phyloP scores from a whole-genome alignment of 2,113 vertebrate species.

The Microtus ochrogaster region DNA sequence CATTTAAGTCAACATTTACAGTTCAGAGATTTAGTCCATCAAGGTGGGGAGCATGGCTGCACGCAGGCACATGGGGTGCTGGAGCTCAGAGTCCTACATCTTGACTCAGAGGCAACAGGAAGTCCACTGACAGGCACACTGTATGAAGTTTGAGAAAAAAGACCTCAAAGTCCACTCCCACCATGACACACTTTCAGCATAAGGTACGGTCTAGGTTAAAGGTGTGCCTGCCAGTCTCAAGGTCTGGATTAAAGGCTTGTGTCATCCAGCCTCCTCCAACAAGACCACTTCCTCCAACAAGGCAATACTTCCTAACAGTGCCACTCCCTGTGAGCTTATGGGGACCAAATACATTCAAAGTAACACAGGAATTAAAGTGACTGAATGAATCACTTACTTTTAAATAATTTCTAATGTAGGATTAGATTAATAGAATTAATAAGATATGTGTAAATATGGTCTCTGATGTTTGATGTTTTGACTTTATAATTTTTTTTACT shows the following conservation, averaged over 20 bases:
- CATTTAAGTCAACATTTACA: not conserved
- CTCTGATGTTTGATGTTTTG: not conserved
- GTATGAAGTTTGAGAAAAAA: not conserved
- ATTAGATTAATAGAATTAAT: not conserved
- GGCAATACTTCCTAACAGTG: not conserved
- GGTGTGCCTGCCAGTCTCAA: not conserved
- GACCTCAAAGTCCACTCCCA: not conserved
- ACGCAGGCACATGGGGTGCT: not conserved
- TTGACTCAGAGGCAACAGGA: not conserved
- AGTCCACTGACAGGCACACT: not conserved
- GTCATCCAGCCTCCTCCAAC: not conserved
- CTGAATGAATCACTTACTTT: not conserved
- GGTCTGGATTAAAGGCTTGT: not conserved
- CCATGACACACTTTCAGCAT: not conserved
- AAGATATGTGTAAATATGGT: not conserved
- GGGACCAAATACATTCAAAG: not conserved
- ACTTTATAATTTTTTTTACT: not conserved
- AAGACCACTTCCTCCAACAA: not conserved
- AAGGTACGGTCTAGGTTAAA: not conserved
- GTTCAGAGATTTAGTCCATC: not conserved
- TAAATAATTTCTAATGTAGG: not conserved
- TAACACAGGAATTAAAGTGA: not conserved
- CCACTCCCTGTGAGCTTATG: not conserved
- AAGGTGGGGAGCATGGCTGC: not conserved
- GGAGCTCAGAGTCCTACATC: not conserved